Evolutionary conservation across 2,888 invertebrate genomes (phyloP).

Genomic region (Meliscaeva auricollis): DNA sequence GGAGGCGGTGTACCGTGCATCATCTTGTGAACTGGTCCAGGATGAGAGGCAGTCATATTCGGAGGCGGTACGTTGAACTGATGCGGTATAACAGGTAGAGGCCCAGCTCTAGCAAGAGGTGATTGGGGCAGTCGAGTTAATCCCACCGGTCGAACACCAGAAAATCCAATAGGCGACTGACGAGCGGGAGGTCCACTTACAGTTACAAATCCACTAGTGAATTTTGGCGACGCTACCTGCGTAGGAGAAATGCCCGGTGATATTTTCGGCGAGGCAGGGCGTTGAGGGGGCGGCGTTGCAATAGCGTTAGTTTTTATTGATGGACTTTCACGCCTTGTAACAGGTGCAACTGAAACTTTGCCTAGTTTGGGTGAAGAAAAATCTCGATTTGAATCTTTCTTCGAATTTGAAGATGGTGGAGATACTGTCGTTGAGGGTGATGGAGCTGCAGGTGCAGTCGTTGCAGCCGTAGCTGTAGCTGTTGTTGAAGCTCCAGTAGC

Average conservation of each 20-base stretch:
- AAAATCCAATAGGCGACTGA: constrained; percentile 77
- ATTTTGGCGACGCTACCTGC: constrained; percentile 71
- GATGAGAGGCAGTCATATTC: constrained; percentile 50
- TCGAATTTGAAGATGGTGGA: constrained; percentile 57
- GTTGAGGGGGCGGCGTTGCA: constrained; percentile 73
- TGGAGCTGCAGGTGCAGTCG: neutral
- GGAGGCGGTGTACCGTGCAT: constrained; percentile 57
- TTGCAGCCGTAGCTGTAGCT: neutral
- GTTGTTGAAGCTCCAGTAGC: constrained; percentile 68
- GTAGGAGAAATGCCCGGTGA: constrained; percentile 73
- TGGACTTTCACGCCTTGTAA: constrained; percentile 60
- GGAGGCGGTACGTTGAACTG: constrained; percentile 78
- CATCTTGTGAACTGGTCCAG: constrained; percentile 52
- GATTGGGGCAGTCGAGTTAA: constrained; percentile 80
- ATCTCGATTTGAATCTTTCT: constrained; percentile 77
- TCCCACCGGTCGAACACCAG: constrained; percentile 77
- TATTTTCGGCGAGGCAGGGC: constrained; percentile 70
- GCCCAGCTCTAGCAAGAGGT: constrained; percentile 77
- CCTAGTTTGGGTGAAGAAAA: constrained; percentile 76
- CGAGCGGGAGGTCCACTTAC: constrained; percentile 40
- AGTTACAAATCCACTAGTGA: constrained; percentile 47
- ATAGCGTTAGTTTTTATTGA: constrained; percentile 50
- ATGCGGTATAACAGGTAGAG: constrained; percentile 76
- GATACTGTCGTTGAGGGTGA: constrained; percentile 79
- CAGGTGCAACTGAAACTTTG: constrained; percentile 38